Evolutionary conservation across 2,888 invertebrate species (phyloP), one percentile per base, ranked within the genome.

Genomic region (Brachyptera risi): DNA sequence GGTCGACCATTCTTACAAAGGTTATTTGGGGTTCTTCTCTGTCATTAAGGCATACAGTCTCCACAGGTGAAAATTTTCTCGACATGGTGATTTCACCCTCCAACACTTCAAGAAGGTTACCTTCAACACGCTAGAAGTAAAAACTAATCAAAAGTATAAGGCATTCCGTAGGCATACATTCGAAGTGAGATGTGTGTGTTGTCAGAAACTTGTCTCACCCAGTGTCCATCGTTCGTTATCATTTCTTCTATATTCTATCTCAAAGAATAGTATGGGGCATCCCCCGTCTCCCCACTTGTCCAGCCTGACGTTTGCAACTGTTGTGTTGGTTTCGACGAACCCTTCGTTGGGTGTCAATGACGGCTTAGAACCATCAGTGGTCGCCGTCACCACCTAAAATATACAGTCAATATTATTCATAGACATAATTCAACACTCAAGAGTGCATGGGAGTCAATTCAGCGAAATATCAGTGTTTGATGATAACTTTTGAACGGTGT

Each of bases 221-320:
- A 66, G 58, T 44, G 65, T 68, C 70, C 70, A 71, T 24, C 66
- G 63, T n/a, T 60, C 51, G 21, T 66, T 66, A 37, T 66, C 62
- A 17, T 60, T 62, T 19, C 61, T 61, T 56, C 68, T 67, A 65
- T 71, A 72, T 57, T 72, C 71, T 1, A 72, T 65, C 47, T 69
- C 68, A 59, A 71, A 71, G 56, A 67, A 67, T 19, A 67, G 65
- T 19, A 72, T 69, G 0, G 68, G 67, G 31, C 69, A 68, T n/a
- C 67, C 66, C 7, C 63, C 65, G 19, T 67, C 60, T 31, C 66
- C 63, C 71, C 72, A 73, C 1, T 69, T 67, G 37, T 67, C 65
- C 57, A 72, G 65, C 47, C 69, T 68, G 15, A 73, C 60, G 26
- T 67, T 67, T 37, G 70, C 68, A 2, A 68, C 68, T 1, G 71